phyloP scores from a whole-genome alignment of 2,888 invertebrate genomes.

The Gonocerus acuteangulatus region DNA sequence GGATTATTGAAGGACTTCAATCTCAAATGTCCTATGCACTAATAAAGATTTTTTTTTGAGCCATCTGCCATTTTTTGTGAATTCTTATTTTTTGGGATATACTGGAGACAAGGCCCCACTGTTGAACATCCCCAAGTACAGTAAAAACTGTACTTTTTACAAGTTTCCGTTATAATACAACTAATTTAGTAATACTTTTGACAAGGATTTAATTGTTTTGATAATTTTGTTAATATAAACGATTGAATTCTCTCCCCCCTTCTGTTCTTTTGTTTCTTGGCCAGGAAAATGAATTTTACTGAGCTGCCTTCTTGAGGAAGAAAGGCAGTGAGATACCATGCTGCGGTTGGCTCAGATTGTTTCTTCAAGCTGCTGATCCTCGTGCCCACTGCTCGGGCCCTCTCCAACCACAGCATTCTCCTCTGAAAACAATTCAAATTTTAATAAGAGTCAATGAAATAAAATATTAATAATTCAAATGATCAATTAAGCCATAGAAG shows the following conservation, averaged over 20 bases:
- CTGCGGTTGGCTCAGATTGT: slow-evolving; percentile 31
- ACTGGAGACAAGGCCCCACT: no score
- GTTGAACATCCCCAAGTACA: no score
- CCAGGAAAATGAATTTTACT: background rate
- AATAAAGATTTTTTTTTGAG: no score
- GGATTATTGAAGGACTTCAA: no score
- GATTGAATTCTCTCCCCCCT: background rate
- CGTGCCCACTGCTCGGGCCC: slow-evolving; percentile 30
- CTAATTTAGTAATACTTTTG: background rate
- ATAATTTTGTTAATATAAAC: slow-evolving; percentile 1
- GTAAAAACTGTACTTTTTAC: no score
- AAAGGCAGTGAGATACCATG: slow-evolving; percentile 8
- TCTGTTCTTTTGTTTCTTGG: slow-evolving; percentile 3
- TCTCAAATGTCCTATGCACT: no score
- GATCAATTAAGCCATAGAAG: no score
- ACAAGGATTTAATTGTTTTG: background rate
- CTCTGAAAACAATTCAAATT: slow-evolving; percentile 20
- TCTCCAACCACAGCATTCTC: slow-evolving; percentile 35
- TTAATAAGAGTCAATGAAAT: no score
- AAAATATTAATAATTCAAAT: no score
- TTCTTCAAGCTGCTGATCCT: slow-evolving; percentile 35
- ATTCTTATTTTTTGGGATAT: no score
- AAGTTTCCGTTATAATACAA: background rate
- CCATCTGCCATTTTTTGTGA: no score
- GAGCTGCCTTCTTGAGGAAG: no score